Evolutionary conservation across 2,888 invertebrate species (phyloP), one percentile per base, ranked within the genome.

Genomic region (Myopa testacea): DNA sequence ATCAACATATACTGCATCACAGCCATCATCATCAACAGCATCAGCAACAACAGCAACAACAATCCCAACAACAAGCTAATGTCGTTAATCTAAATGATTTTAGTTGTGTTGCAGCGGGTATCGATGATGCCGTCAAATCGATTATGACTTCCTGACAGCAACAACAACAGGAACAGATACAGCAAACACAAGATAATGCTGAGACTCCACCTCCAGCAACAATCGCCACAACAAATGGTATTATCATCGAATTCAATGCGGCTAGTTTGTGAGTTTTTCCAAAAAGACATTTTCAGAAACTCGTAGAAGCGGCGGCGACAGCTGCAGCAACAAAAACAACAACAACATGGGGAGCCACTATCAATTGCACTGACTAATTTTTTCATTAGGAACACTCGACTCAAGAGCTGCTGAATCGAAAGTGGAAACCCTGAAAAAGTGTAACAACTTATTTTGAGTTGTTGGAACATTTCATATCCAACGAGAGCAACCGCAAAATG

Each of bases 121-220:
- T 91, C 65, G 91, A 91, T 80, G 91, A 91, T 83, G 90, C 91
- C 50, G 91, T 91, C 55, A 90, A 91, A 81, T 91, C 91, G 78
- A 91, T 91, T 81, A 88, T 91, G 85, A 90, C 89, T 73, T 90
- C 90, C 85, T 90, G 90, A 90, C 90, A 87, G 81, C 77, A 72
- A 55, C 62, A 45, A 45, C 62, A 55, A 63, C 77, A 70, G 37
- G 69, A 68, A n/a, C 77, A 71, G 16, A 76, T 76, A 26, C 78
- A 77, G 38, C 80, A 78, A 63, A 5, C 63, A 34, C 67, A 68
- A 14, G 70, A 65, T 34, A 26, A 75, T 45, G 34, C 78, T n/a
- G 71, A 5, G 16, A 63, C 81, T 72, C 69, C 78, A 78, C 80
- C 82, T 78, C 75, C 80, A 73, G 16, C 78, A 63, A 38, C 80